Base-by-base conservation (phyloP, 1,140 invertebrate species). In the Ladona fulva region DNA sequence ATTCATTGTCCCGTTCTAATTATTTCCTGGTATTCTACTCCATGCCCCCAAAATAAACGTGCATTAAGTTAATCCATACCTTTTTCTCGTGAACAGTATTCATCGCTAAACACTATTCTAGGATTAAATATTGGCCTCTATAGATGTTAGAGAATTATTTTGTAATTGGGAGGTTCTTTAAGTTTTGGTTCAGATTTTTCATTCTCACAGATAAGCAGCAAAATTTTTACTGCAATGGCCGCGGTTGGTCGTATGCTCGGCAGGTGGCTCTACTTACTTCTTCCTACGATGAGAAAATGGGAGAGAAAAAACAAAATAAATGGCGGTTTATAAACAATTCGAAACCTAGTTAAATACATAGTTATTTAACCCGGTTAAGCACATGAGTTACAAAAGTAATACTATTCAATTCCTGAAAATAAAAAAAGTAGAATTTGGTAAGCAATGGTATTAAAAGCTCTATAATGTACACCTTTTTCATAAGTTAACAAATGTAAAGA, bases 221-320 rank as follows among this genome's bases (percentile, higher is more conserved):
- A 6, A 66, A 66, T 19, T 66, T 66, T 66, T 16, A 66, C 52
- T 22, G 52, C n/a, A 16, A 22, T 22, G 52, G n/a, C 52, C 52
- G 52, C 52, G 52, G 52, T 66, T 12, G 52, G 52, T 6, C 44
- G 44, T 52, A 11, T 52, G 10, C 44, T 52, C 12, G 52, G 52
- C 52, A 66, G 52, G 52, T 66, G 52, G 52, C 52, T 66, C 52
- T 66, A 66, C 52, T 66, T 66, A 66, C 52, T 66, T 66, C 52
- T 66, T 66, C 52, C 52, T 66, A 66, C 52, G 52, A 66, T 66
- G 52, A 19, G n/a, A 66, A 66, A 22, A 22, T 16, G n/a, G n/a
- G 52, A 66, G 52, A 66, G n/a, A 66, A 66, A 66, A 66, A 66
- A 66, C 52, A 66, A 66, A 66, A 22, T 66, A 66, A 66, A 66